phyloP scores from a whole-genome alignment of 2,797 vertebrate genomes.

The Scolopax rusticola region DNA sequence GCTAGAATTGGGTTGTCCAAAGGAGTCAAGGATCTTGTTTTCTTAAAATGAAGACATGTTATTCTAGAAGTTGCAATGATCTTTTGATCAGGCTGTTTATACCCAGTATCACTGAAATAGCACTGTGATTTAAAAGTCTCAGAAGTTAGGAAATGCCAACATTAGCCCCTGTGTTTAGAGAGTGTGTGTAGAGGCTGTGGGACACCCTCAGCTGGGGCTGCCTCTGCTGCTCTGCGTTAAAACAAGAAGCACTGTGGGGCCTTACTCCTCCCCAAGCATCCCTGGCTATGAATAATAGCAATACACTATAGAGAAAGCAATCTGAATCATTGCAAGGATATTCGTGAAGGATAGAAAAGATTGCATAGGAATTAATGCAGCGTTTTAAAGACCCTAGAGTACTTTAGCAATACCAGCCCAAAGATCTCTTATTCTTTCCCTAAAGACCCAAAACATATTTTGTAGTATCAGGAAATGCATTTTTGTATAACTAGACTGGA shows the following conservation, averaged over 20 bases:
- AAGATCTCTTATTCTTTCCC: background rate
- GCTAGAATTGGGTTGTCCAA: background rate
- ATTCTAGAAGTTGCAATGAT: background rate
- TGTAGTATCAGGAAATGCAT: background rate
- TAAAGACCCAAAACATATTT: background rate
- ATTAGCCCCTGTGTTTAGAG: rapidly evolving
- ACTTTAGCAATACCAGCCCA: background rate
- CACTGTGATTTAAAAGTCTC: background rate
- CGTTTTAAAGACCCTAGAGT: background rate
- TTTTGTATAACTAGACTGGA: background rate
- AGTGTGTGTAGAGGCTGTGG: background rate
- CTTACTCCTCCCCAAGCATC: background rate
- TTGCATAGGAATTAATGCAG: background rate
- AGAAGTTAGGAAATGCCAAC: background rate
- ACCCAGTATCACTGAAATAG: background rate
- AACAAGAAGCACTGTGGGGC: background rate
- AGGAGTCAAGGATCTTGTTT: background rate
- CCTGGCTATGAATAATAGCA: background rate
- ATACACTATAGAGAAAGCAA: background rate
- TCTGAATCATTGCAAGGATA: background rate
- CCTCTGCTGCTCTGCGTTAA: background rate
- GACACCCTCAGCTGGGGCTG: background rate
- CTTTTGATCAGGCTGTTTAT: background rate
- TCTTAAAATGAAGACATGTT: background rate
- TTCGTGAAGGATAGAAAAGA: background rate